A percentile compares a stretch with the other conserved stretches of the same genome.
Evolutionary conservation across 2,888 invertebrate species (phyloP).

Genomic region (Euproctis similis): DNA sequence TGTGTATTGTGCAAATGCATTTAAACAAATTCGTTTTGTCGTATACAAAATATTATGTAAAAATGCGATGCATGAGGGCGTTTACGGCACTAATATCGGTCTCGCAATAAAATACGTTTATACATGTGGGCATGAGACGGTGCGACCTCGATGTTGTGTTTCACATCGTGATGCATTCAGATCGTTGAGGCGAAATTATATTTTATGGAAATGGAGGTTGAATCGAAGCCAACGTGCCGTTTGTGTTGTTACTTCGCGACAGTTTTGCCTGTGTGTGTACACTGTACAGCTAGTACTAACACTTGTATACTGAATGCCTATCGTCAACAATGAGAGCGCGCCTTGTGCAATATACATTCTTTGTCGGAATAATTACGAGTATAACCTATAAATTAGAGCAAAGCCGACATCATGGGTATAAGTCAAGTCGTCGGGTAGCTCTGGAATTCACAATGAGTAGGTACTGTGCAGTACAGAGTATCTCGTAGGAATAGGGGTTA

Average conservation of each 20-base stretch:
- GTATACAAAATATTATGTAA: conserved; percentile 26
- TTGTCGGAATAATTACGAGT: conserved; percentile 68
- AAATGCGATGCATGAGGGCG: conserved; percentile 25
- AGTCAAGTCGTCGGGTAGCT: conserved; percentile 37
- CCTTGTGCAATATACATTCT: conserved; percentile 70
- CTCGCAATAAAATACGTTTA: conserved; percentile 30
- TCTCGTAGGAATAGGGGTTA: too few relatives aligned
- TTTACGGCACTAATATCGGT: conserved; percentile 35
- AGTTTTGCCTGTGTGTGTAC: conserved; percentile 38
- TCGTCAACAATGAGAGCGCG: conserved; percentile 69
- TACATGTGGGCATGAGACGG: conserved; percentile 34
- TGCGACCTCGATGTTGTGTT: too few relatives aligned
- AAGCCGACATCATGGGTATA: conserved; percentile 51
- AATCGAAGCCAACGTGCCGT: conserved; percentile 60
- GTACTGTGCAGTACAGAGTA: too few relatives aligned
- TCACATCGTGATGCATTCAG: conserved; percentile 49
- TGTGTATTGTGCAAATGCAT: conserved; percentile 23
- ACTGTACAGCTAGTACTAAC: conserved; percentile 41
- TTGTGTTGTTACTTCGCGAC: conserved; percentile 53
- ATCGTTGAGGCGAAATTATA: conserved; percentile 53
- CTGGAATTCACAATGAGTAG: conserved; percentile 53
- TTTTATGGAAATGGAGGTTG: conserved; percentile 69
- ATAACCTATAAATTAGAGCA: conserved; percentile 69
- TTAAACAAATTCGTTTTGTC: conserved; percentile 10
- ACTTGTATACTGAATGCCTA: conserved; percentile 43